Evolutionary conservation across 1,140 invertebrate species (phyloP).

Genomic region (Drosophila parvula): DNA sequence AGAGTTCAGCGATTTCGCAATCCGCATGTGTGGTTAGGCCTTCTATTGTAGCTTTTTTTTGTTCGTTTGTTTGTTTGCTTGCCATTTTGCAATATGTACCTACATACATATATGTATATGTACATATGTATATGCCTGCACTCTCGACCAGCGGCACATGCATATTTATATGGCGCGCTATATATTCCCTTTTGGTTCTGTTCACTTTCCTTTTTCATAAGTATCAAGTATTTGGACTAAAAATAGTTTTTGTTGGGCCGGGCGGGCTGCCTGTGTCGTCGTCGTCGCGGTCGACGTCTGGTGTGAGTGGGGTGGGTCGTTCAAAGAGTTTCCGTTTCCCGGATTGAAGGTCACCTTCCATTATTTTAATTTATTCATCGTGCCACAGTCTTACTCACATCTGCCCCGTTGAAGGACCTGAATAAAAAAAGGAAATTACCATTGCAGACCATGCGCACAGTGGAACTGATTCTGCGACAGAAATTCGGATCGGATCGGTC

Average conservation of each 20-base stretch:
- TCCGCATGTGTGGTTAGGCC: slow-evolving; percentile 13
- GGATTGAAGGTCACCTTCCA: slow-evolving; percentile 29
- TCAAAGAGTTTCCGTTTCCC: slow-evolving; percentile 43
- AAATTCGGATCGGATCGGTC: slow-evolving; percentile 90
- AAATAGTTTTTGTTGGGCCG: slow-evolving; percentile 61
- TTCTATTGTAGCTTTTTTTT: slow-evolving; percentile 11
- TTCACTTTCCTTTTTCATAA: slow-evolving; percentile 77
- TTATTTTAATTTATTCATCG: slow-evolving; percentile 30
- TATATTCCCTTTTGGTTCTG: slow-evolving; percentile 44
- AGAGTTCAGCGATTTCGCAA: slow-evolving; percentile 33
- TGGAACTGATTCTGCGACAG: slow-evolving; percentile 90
- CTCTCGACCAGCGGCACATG: not conserved
- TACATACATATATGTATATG: too few relatives aligned
- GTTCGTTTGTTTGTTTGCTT: not conserved
- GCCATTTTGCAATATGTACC: slow-evolving; percentile 38
- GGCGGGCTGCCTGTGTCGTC: slow-evolving; percentile 35
- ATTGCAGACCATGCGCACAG: slow-evolving; percentile 87
- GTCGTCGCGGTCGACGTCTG: slow-evolving; percentile 3
- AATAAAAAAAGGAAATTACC: slow-evolving; percentile 53
- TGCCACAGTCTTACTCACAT: not conserved
- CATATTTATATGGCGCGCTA: slow-evolving; percentile 20
- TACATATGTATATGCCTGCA: slow-evolving; percentile 17
- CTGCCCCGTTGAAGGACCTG: slow-evolving; percentile 22
- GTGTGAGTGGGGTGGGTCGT: slow-evolving; percentile 24
- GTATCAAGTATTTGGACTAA: slow-evolving; percentile 65